Evolutionary conservation across 2,113 vertebrate genomes (phyloP).

Genomic region (Vulpes ferrilata): DNA sequence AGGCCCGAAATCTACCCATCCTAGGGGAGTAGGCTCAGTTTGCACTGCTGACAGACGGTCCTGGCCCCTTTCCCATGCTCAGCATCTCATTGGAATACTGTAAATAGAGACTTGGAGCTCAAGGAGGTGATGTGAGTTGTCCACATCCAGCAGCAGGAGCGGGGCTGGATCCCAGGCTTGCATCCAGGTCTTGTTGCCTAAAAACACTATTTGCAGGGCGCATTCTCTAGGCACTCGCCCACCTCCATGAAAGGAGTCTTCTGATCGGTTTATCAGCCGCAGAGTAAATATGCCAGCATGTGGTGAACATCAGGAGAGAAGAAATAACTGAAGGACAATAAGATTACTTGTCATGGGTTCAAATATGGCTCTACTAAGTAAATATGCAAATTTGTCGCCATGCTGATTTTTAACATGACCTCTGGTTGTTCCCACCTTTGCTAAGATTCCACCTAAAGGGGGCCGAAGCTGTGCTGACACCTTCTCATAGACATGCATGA

Average conservation of each 20-base stretch:
- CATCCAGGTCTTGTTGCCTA: not conserved
- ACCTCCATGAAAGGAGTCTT: too few species aligned
- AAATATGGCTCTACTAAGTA: not conserved
- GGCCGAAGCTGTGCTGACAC: too few species aligned
- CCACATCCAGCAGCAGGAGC: too few species aligned
- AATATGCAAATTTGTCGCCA: not conserved
- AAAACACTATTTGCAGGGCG: not conserved
- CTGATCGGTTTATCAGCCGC: not conserved
- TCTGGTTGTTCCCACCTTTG: not conserved
- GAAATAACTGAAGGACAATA: not conserved
- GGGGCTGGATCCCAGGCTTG: too few species aligned
- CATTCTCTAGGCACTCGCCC: not conserved
- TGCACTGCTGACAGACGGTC: accelerated
- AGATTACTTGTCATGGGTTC: not conserved
- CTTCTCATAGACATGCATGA: accelerated
- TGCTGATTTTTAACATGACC: not conserved
- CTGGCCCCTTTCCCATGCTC: not conserved
- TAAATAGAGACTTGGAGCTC: not conserved
- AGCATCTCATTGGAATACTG: not conserved
- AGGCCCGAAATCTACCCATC: not conserved
- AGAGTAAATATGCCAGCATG: not conserved
- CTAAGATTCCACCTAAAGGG: not conserved
- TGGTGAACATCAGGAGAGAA: not conserved
- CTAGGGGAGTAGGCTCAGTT: accelerated
- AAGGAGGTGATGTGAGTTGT: not conserved